Conservation (phyloP, 1,140 invertebrate species). For the Drosophila lacteicornis region DNA sequence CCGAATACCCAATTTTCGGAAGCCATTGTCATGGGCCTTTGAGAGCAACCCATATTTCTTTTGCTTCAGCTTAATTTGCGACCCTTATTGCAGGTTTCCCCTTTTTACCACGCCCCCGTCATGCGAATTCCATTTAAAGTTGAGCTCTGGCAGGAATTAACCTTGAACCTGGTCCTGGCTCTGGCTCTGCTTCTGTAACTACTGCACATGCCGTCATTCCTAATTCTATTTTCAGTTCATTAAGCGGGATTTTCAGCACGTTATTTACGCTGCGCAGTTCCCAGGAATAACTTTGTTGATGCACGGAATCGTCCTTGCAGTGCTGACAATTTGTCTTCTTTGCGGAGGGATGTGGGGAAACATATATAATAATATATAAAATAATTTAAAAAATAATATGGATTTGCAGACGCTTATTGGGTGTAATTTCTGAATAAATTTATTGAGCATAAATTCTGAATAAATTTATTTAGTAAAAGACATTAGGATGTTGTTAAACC, state of each 20-base stretch:
- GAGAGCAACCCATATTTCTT: neutral
- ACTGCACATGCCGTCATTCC: constrained; percentile 49
- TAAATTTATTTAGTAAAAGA: too few species aligned
- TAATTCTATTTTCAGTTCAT: constrained; percentile 79
- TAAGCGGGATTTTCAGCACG: constrained; percentile 71
- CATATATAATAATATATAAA: too few species aligned
- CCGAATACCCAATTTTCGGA: neutral
- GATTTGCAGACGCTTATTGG: too few species aligned
- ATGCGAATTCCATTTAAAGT: constrained; percentile 43
- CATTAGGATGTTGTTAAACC: too few species aligned
- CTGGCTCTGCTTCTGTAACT: constrained; percentile 14
- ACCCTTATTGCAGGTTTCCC: constrained; percentile 33
- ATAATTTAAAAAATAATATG: too few species aligned
- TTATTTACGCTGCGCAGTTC: constrained; percentile 56
- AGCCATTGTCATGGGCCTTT: constrained; percentile 8
- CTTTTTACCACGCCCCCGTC: neutral
- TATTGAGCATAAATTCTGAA: too few species aligned
- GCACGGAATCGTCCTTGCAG: constrained; percentile 11
- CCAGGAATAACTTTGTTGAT: constrained; percentile 54
- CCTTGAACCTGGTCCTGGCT: constrained; percentile 56
- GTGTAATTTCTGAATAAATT: too few species aligned
- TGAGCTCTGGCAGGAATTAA: constrained; percentile 39
- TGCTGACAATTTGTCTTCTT: neutral
- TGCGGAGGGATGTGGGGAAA: neutral
- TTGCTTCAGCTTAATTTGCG: constrained; percentile 24